Percentiles rank a stretch among this genome's conserved stretches.
phyloP scores from a whole-genome alignment of 2,797 vertebrate genomes.

The Chiropotes sagulatus region DNA sequence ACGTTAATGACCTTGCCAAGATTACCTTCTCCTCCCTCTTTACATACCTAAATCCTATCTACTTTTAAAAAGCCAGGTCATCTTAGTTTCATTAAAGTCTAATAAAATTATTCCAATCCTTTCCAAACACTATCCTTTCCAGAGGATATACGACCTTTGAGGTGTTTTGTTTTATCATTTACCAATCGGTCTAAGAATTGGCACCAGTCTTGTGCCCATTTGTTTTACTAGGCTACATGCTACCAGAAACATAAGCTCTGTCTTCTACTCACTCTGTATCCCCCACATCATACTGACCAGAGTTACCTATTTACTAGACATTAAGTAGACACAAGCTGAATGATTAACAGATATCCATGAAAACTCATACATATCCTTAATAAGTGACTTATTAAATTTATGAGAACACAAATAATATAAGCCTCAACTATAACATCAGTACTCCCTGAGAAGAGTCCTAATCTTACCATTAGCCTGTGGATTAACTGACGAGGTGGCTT shows the following conservation, averaged over 20 bases:
- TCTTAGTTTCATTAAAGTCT: not conserved
- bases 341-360: not conserved
- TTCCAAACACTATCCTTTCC: not conserved
- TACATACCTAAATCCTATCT: not conserved
- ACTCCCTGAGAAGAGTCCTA: not conserved
- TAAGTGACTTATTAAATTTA: not conserved
- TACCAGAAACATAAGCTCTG: not conserved
- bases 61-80: not conserved
- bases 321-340: not conserved
- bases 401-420: not conserved
- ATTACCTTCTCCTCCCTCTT: not conserved
- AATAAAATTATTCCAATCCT: not conserved
- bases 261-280: not conserved
- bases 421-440: not conserved
- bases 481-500: conserved; percentile 73
- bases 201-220: not conserved
- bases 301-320: not conserved
- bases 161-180: not conserved
- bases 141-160: not conserved
- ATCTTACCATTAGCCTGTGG: conserved; percentile 90
- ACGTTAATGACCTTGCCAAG: not conserved
- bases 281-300: not conserved
- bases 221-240: not conserved
- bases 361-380: not conserved
- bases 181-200: not conserved